A percentile compares a stretch with the other conserved stretches of the same genome.
These are phyloP conservation scores for Iguana delicatissima DNA, from an alignment of 2,797 vertebrate species.

Conservation along the genomic window DNA sequence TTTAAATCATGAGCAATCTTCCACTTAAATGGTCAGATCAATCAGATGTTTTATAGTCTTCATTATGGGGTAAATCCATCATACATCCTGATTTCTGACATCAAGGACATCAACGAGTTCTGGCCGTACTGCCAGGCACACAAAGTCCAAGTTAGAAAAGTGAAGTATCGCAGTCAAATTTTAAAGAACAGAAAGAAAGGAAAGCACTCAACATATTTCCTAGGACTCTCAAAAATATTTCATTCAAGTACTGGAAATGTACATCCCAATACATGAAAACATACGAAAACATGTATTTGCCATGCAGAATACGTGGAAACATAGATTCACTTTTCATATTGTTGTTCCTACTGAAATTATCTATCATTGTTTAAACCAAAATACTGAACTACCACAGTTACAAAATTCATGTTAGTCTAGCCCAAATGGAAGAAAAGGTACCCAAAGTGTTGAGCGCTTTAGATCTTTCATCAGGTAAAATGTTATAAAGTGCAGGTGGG, in stretches of 20 bases:
- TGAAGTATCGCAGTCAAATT: neutral
- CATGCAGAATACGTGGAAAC: too few species aligned
- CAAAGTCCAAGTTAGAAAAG: neutral
- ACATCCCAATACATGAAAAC: too few species aligned
- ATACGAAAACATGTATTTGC: too few species aligned
- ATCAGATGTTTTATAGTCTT: neutral
- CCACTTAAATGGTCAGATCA: neutral
- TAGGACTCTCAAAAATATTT: neutral
- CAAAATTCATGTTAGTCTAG: too few species aligned
- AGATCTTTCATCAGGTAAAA: too few species aligned
- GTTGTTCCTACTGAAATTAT: neutral
- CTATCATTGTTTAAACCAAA: neutral
- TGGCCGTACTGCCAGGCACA: neutral
- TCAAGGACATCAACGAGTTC: neutral
- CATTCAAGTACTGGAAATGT: neutral
- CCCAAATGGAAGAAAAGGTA: neutral
- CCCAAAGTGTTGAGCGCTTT: neutral
- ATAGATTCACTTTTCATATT: too few species aligned
- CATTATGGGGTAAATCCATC: neutral
- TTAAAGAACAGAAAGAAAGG: conserved; percentile 6
- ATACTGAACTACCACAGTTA: too few species aligned
- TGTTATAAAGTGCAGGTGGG: too few species aligned
- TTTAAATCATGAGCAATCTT: neutral
- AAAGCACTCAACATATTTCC: neutral
- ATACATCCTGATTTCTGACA: neutral